phyloP scores from a whole-genome alignment of 2,888 invertebrate species.

The Chymomyza fuscimana region DNA sequence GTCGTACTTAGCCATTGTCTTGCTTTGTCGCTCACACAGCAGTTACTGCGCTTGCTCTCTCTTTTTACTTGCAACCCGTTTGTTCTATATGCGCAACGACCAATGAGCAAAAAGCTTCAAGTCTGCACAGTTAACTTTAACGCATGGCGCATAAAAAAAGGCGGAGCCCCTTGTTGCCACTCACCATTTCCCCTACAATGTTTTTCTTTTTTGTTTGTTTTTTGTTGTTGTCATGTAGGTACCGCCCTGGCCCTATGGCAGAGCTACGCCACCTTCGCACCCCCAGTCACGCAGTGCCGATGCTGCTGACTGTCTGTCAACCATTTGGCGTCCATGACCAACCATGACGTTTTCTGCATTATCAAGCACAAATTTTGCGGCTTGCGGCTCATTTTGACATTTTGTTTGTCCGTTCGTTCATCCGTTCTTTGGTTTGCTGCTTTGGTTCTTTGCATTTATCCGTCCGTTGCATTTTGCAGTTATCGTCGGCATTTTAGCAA shows the following conservation, averaged over 20 bases:
- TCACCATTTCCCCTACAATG: conserved; percentile 13
- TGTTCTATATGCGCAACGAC: conserved; percentile 50
- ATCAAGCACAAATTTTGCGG: conserved; percentile 2
- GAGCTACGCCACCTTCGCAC: conserved; percentile 44
- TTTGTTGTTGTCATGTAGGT: conserved; percentile 14
- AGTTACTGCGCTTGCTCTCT: conserved; percentile 1
- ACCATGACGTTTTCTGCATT: conserved; percentile 55
- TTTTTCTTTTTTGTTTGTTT: conserved; percentile 12
- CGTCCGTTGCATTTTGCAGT: neutral
- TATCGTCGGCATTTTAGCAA: conserved; percentile 10
- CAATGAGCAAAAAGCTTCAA: conserved; percentile 68
- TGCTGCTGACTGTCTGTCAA: conserved; percentile 65
- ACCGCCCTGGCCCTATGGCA: conserved; percentile 35
- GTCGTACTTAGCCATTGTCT: conserved; percentile 37
- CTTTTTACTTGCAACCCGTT: conserved; percentile 53
- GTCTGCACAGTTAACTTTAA: conserved; percentile 1
- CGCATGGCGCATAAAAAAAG: conserved; percentile 55
- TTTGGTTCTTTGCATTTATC: neutral
- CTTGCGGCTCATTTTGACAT: conserved; percentile 44
- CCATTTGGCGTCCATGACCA: conserved; percentile 77
- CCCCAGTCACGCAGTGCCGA: conserved; percentile 27
- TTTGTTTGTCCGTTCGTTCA: conserved; percentile 42
- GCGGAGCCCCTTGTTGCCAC: conserved; percentile 51
- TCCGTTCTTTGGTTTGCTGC: conserved; percentile 19
- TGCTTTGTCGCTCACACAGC: conserved; percentile 28